Base-by-base conservation (phyloP, 2,797 vertebrate genomes). In the Nannoperca australis region DNA sequence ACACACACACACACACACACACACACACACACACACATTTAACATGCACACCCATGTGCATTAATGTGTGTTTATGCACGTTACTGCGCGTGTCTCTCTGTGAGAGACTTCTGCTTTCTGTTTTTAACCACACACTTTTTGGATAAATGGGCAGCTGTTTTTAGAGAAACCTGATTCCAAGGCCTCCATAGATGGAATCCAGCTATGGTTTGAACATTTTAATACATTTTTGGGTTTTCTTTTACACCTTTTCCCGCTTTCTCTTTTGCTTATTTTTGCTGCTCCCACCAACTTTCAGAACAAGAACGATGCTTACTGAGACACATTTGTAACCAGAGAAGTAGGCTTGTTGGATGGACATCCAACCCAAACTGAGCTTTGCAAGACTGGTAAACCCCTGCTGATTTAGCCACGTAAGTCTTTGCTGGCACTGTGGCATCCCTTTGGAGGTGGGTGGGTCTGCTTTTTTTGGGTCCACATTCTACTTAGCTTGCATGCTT, bases 81-180 rank as follows among this genome's bases (percentile, higher is more conserved):
- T 66, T 67, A 34, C 67, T 61, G 56, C 36, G 34, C 47, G 73
- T 79, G 44, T 76, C 30, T 79, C 18, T 79, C 45, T 77, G 36
- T 66, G 44, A 56, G 45, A 62, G n/a, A 73, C 56, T 65, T 53
- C 53, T 44, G 42, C 44, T 59, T 59, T 78, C 58, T 72, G 51
- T 70, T 66, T 71, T 84, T 47, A 76, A 84, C 73, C 80, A 44
- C 82, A 75, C 65, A 69, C 68, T 69, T 85, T 85, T 73, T 87
- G 75, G 70, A 84, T 87, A 85, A 87, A 85, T 84, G 69, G 66
- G 27, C 78, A 77, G 81, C 75, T 88, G 76, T 90, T 88, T 84
- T 61, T 30, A 72, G 34, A 82, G 90, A 85, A 93, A 94, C 79
- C 18, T 59, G 90, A 93, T 90, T 67, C 76, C 0, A 18, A 78